Base-by-base conservation (phyloP, 2,888 invertebrate species). In the Macaria liturata region DNA sequence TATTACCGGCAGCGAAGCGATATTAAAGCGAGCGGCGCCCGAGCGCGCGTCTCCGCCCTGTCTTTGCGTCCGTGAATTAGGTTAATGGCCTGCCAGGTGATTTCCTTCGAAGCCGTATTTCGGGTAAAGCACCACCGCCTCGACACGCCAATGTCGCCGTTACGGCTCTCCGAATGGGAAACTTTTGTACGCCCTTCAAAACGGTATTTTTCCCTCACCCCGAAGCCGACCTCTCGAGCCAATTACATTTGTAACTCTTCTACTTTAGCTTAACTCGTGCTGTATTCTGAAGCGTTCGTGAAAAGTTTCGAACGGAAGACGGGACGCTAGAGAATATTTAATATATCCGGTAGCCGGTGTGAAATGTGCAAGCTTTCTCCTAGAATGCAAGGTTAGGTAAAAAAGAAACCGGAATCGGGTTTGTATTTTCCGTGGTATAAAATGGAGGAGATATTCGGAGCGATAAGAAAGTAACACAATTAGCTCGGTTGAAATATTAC, bases 31-130 rank as follows among this genome's bases (percentile, higher is more conserved):
- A 84, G 86, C 82, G 83, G 83, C 64, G 65, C 61, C 54, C 61
- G 59, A 64, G 78, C 84, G 84, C 83, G 81, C 85, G 83, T 81
- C 87, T 83, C 86, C 88, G 84, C 89, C 89, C 88, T 88, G 89
- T 90, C 91, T 89, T 88, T 86, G 86, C 85, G 83, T 85, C 88
- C 86, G 86, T 88, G 88, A 91, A 91, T 91, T 91, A 89, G 91
- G 91, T 91, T 92, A 91, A 91, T 92, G 88, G 91, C 84, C 85
- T 89, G 89, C 88, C 88, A 88, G 91, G 89, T 90, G 89, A 91
- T 89, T 91, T 91, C 88, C 87, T 90, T 83, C 86, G 86, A 80
- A 90, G 84, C 82, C 80, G 80, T 85, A 82, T 88, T 88, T 86
- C 80, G 83, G 84, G 81, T 81, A 82, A 84, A 81, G 80, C 81